Base-by-base conservation (phyloP, 2,888 invertebrate species). In the Aphodius sticticus region DNA sequence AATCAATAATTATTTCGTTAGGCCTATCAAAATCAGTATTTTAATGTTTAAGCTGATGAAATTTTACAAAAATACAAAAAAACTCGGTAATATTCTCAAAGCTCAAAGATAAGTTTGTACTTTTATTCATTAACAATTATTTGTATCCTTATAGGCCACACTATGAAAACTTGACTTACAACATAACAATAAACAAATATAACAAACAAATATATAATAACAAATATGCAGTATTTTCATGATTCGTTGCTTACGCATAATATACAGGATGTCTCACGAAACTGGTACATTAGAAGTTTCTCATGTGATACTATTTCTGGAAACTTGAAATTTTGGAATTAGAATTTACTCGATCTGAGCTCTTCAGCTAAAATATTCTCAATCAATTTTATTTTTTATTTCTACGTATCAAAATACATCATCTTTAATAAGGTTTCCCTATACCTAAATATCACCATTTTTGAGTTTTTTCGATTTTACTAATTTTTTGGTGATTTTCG, bases 11-110 rank as follows among this genome's bases (percentile, higher is more conserved):
- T 76, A 35, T 37, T 37, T 69, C 75, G 75, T 53, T 78, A 78
- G 78, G 78, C 78, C 78, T 78, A 78, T 53, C 53, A 53, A 72
- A 78, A 78, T 16, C 78, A 78, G 78, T 78, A 78, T 78, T 78
- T 72, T 70, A 71, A 78, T 38, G 78, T 71, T 77, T 78, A 72
- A 72, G 72, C 14, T 36, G 9, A 74, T 74, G 0, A 12, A n/a
- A 6, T 16, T 74, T 53, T 53, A 53, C 1, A 9, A 53, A 9
- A 53, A 53, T 12, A 53, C 12, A 53, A 53, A 53, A 12, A 53
- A 53, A 53, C 53, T 53, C 53, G 53, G 53, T 53, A 53, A 12
- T 53, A 53, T 53, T 53, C 53, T 12, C 12, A 53, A 26, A 1
- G 53, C 53, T 76, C 69, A 76, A 76, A 5, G 16, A 69, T 76